Evolutionary conservation across 2,888 invertebrate species (phyloP).

Genomic region (Argynnis bischoffii): DNA sequence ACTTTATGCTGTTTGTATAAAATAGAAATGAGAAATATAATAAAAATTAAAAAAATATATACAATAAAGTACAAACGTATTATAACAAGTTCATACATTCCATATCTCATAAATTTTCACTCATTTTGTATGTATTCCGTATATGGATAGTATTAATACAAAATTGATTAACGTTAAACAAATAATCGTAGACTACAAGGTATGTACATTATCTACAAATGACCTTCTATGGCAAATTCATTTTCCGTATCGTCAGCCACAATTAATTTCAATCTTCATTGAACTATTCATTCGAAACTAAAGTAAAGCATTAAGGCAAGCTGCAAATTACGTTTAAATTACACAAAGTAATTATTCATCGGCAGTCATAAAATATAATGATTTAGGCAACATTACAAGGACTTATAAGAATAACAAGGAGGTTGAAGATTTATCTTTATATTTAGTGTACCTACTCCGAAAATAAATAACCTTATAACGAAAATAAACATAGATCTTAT

Average conservation of each 20-base stretch:
- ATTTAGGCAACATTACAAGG: no score
- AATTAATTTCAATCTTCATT: constrained; percentile 15
- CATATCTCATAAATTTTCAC: no score
- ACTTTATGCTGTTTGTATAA: no score
- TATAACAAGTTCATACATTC: no score
- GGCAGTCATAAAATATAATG: no score
- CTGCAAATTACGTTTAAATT: background rate
- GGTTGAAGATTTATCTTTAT: background rate
- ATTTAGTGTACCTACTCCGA: background rate
- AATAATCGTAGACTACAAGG: constrained; percentile 1
- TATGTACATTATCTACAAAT: background rate
- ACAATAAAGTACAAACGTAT: no score
- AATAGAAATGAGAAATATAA: no score
- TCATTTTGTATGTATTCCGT: no score
- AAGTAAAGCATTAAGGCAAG: background rate
- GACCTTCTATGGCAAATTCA: constrained; percentile 11
- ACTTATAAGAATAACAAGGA: background rate
- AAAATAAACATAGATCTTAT: background rate
- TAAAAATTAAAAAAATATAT: no score
- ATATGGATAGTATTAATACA: no score
- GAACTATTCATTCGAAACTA: constrained; percentile 11
- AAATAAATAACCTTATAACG: background rate
- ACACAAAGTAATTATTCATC: no score
- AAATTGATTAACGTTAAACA: no score
- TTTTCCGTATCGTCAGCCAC: constrained; percentile 24